Percentiles rank a stretch among this genome's conserved stretches.
These are phyloP conservation scores for Ochotona curzoniae DNA, from an alignment of 2,113 vertebrate genomes.

Conservation along the genomic window DNA sequence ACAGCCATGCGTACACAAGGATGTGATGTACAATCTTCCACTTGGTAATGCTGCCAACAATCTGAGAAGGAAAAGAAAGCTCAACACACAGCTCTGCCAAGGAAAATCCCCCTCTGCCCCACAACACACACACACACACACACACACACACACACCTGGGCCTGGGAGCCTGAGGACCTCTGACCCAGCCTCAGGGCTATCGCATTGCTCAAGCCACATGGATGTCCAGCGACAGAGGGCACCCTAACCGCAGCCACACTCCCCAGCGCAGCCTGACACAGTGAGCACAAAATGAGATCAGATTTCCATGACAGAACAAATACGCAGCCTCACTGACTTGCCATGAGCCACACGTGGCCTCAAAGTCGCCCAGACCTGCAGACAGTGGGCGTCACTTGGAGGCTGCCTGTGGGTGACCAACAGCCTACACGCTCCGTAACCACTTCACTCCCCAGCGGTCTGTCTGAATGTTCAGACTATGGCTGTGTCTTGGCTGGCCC, in stretches of 20 bases:
- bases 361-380: background rate
- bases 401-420: too few species aligned
- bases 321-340: background rate
- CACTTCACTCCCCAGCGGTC: background rate
- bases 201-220: too few species aligned
- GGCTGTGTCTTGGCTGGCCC: background rate
- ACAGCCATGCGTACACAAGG: background rate
- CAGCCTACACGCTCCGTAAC: background rate
- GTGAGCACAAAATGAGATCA: background rate
- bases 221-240: too few species aligned
- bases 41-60: background rate
- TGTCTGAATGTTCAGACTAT: background rate
- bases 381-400: too few species aligned
- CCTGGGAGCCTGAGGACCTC: background rate
- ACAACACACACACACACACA: too few species aligned
- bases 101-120: background rate
- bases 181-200: background rate
- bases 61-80: background rate
- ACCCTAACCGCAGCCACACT: too few species aligned
- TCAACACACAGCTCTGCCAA: background rate
- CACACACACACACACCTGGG: too few species aligned
- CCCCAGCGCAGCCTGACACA: background rate
- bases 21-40: too few species aligned
- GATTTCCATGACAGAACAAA: background rate
- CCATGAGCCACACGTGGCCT: accelerated